Percentiles rank a stretch among this genome's conserved stretches.
phyloP scores from a whole-genome alignment of 2,113 vertebrate species.

The Grammomys dolichurus region DNA sequence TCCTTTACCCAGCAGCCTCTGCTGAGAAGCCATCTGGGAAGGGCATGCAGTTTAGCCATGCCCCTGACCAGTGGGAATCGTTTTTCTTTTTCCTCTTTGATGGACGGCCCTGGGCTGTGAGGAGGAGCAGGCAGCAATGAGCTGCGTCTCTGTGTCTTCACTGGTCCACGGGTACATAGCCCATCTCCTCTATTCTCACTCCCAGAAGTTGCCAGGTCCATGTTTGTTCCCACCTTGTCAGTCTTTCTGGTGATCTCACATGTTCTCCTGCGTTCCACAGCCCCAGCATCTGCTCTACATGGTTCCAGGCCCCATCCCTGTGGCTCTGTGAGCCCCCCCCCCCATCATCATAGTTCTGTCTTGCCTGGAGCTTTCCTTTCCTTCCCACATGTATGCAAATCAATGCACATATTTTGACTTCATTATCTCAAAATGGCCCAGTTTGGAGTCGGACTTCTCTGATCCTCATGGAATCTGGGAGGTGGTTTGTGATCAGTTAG shows the following conservation, averaged over 20 bases:
- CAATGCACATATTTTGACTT: constrained; percentile 34
- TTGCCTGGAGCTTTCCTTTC: background rate
- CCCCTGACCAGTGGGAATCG: background rate
- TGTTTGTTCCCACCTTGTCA: background rate
- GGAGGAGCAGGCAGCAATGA: background rate
- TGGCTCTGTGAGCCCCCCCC: background rate
- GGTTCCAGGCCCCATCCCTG: background rate
- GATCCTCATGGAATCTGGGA: background rate
- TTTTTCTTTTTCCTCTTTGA: too few species aligned
- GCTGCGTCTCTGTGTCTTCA: too few species aligned
- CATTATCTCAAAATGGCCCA: background rate
- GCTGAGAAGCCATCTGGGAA: background rate
- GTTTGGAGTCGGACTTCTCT: constrained; percentile 30
- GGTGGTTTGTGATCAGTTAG: constrained; percentile 20
- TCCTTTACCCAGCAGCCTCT: background rate
- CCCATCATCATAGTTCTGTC: background rate
- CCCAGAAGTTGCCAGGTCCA: background rate
- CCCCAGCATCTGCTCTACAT: background rate
- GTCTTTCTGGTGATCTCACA: background rate
- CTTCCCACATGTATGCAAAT: background rate
- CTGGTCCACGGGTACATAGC: background rate
- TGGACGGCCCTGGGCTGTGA: background rate
- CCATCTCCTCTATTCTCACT: too few species aligned
- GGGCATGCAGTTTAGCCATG: background rate
- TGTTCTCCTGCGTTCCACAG: background rate